phyloP scores from a whole-genome alignment of 2,888 invertebrate species.

The Drosophila paracracens region DNA sequence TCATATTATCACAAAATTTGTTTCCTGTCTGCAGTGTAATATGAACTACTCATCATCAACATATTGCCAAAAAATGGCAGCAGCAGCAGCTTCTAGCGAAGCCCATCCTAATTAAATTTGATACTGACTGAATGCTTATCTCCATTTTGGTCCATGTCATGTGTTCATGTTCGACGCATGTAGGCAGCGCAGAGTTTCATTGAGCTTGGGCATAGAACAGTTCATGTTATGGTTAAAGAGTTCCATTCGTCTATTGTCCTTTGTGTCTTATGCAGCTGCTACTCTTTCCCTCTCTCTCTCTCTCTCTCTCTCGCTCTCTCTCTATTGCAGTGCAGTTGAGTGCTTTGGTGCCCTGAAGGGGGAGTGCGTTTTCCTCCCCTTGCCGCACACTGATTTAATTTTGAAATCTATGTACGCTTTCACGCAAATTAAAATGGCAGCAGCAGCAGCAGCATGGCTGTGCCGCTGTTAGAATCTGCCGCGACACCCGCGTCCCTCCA shows the following conservation, averaged over 20 bases:
- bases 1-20: not conserved
- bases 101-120: slow-evolving; percentile 61
- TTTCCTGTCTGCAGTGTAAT: not conserved
- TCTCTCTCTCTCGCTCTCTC: not conserved
- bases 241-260: slow-evolving; percentile 34
- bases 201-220: slow-evolving; percentile 24
- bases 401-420: slow-evolving; percentile 71
- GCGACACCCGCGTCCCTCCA: slow-evolving; percentile 17
- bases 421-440: slow-evolving; percentile 73
- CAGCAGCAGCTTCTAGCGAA: slow-evolving; percentile 10
- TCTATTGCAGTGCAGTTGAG: slow-evolving; percentile 35
- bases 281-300: not conserved
- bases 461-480: not conserved
- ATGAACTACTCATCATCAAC: not conserved
- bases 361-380: slow-evolving; percentile 14
- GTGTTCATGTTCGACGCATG: not conserved
- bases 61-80: not conserved
- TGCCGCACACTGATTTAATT: slow-evolving; percentile 68
- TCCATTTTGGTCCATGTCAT: slow-evolving; percentile 39
- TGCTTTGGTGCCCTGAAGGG: not conserved
- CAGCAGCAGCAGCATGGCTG: slow-evolving; percentile 27
- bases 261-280: slow-evolving; percentile 9
- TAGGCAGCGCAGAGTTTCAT: not conserved
- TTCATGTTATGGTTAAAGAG: slow-evolving; percentile 46
- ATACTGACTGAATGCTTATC: slow-evolving; percentile 55